Base-by-base conservation (phyloP, 92 coral and sea anemone genomes). In the Paramuricea clavata region DNA sequence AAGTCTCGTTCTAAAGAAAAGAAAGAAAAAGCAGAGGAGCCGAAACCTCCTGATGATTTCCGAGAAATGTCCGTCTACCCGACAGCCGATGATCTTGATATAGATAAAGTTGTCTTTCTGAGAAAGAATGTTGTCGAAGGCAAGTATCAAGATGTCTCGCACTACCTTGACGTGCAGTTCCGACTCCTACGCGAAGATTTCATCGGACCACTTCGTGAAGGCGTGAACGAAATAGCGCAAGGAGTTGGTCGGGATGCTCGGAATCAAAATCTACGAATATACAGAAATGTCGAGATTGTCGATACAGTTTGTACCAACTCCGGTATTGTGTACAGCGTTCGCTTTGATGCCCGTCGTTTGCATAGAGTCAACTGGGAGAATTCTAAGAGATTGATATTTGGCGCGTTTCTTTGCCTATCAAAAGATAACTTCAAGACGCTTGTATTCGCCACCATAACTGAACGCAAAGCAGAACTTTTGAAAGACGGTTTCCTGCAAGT, bases 91-190 rank as follows among this genome's bases (percentile, higher is more conserved):
- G 98, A 95, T 89, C 87, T 95, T 30, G 89, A 86, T 89, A 57
- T 76, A 1, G 84, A 74, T 0, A 80, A 75, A 35, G 32, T 73
- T 12, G 93, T 94, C 41, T 95, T 90, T 67, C 92, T 95, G 11
- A 78, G 98, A 60, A 87, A 94, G 76, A 95, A 95, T 75, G 92
- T 93, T 43, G 74, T 89, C 23, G 85, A 93, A 5, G 98, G 98
- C 23, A 85, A 92, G 62, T 95, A 93, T 86, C 74, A 76, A 36
- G 80, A 86, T 44, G 75, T 92, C 17, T 93, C 94, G 39, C 98
- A 95, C 56, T 95, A 95, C 88, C 70, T 95, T 72, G 98, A 95
- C 89, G 98, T 95, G 43, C 98, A 95, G 90, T 95, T 95, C 60
- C 92, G 98, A 39, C 92, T 95, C 60, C 89, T 95, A 59, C 93